Evolutionary conservation across 2,113 vertebrate species (phyloP), one percentile per base, ranked within the genome.

Genomic region (Castor canadensis): DNA sequence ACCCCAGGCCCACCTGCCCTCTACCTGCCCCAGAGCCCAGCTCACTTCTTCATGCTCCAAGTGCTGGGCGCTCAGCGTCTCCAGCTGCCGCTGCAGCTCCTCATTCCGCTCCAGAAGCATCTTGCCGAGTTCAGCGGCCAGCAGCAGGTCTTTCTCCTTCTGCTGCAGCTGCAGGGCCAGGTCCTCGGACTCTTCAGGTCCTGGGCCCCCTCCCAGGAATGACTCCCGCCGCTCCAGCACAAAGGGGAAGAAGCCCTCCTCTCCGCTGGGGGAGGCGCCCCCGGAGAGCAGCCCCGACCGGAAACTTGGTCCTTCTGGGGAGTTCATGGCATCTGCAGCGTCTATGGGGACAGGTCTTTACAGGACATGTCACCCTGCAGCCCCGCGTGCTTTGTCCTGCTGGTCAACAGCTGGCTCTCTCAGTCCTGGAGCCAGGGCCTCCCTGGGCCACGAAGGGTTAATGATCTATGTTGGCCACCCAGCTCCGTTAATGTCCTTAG

Each of bases 61-160:
- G 24, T 98, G 96, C 85, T 98, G 98, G 82, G 96, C 11, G 3
- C 72, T 94, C 54, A 98, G 85, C 0, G 82, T 75, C n/a, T 98
- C 97, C 64, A 96, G 95, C 67, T 86, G 96, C 85, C 73, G 87
- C 73, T 96, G 93, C 89, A 98, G 97, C 73, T 98, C 97, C 93
- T 98, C 98, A 0, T 98, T 98, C 17, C 96, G 97, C 9, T 98
- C 97, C 94, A 98, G 97, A 1, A 98, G 98, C 92, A 98, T 98
- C 89, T 98, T 98, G 38, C 98, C 98, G 0, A 98, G 96, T 38
- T 98, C 98, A 0, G 98, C 98, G 0, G 98, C 98, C 93, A 98
- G 56, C 10, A 98, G 95, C 64, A 98, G 49, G 72, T 98, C 98
- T 35, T 98, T 98, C 80, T 98, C 98, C 87, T 98, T 98, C 86